Conservation (phyloP, 1,140 invertebrate genomes). For the Drosophila elegans region DNA sequence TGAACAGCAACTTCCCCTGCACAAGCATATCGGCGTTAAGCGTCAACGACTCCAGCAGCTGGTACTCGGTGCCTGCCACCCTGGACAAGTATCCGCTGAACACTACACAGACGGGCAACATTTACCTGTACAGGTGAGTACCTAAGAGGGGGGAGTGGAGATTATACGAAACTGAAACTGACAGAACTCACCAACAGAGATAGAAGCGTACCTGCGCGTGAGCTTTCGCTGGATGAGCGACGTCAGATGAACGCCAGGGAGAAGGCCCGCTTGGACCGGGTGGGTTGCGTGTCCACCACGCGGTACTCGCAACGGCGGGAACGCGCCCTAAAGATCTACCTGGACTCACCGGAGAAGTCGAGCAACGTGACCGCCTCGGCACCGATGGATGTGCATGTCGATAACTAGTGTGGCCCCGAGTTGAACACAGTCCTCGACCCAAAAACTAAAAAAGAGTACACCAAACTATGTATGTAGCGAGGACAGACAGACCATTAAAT, state of each 20-base stretch:
- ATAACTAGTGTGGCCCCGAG: slow-evolving; percentile 33
- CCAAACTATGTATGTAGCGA: slow-evolving; percentile 37
- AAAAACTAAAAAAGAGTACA: slow-evolving; percentile 15
- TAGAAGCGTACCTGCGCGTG: slow-evolving; percentile 86
- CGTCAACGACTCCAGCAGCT: slow-evolving; percentile 70
- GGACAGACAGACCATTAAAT: slow-evolving; percentile 44
- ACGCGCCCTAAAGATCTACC: slow-evolving; percentile 90
- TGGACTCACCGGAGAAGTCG: slow-evolving; percentile 85
- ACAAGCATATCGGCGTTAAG: slow-evolving; percentile 78
- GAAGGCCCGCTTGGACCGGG: slow-evolving; percentile 85
- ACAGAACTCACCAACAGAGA: slow-evolving; percentile 86
- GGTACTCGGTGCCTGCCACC: slow-evolving; percentile 59
- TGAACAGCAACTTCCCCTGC: slow-evolving; percentile 79
- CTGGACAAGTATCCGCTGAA: slow-evolving; percentile 74
- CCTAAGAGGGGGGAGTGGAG: too few relatives aligned
- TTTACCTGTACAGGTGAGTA: slow-evolving; percentile 82
- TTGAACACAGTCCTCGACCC: slow-evolving; percentile 4
- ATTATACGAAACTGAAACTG: not conserved
- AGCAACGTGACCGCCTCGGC: slow-evolving; percentile 68
- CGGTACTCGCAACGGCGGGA: slow-evolving; percentile 88
- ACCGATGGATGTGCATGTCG: slow-evolving; percentile 64
- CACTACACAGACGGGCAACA: slow-evolving; percentile 61
- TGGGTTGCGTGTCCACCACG: slow-evolving; percentile 79
- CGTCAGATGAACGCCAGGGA: slow-evolving; percentile 88
- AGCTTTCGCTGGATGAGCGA: slow-evolving; percentile 87